Conservation (phyloP, 2,113 vertebrate genomes). For the Amphiprion ocellaris region DNA sequence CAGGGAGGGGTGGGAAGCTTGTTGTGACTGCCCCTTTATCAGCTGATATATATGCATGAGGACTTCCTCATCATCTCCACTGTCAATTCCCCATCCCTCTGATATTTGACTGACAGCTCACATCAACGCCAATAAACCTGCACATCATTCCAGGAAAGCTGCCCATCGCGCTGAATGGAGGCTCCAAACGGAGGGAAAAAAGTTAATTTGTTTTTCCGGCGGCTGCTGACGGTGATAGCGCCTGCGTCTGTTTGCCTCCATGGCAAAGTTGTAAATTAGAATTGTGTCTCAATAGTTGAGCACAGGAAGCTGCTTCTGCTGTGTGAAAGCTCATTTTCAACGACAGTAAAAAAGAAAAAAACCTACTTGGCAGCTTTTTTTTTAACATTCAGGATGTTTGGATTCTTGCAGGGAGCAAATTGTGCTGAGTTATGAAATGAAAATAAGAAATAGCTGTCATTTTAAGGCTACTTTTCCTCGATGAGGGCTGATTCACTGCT, state of each 20-base stretch:
- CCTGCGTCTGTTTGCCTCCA: slow-evolving; percentile 62
- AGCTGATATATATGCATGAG: slow-evolving; percentile 82
- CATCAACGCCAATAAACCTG: slow-evolving; percentile 71
- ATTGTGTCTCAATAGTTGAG: slow-evolving; percentile 58
- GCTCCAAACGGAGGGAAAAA: slow-evolving; percentile 48
- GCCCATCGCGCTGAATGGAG: slow-evolving; percentile 59
- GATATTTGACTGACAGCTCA: slow-evolving; percentile 77
- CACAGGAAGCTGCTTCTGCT: slow-evolving; percentile 45
- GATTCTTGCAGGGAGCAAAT: slow-evolving; percentile 48
- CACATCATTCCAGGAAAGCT: slow-evolving; percentile 73
- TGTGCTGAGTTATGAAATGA: slow-evolving; percentile 53
- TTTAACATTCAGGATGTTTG: slow-evolving; percentile 26
- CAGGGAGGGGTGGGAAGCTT: slow-evolving; percentile 1
- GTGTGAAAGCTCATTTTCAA: slow-evolving; percentile 60
- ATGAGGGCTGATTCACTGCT: slow-evolving; percentile 3
- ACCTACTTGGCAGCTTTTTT: slow-evolving; percentile 53
- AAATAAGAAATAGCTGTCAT: slow-evolving; percentile 39
- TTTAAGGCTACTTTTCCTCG: slow-evolving; percentile 6
- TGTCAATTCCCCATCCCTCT: slow-evolving; percentile 64
- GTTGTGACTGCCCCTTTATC: slow-evolving; percentile 71
- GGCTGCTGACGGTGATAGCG: slow-evolving; percentile 75
- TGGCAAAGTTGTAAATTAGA: slow-evolving; percentile 76
- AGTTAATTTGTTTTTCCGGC: slow-evolving; percentile 80
- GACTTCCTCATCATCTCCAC: slow-evolving; percentile 72
- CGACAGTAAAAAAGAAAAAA: slow-evolving; percentile 10